A percentile compares a stretch with the other conserved stretches of the same genome.
These are phyloP conservation scores for Stomatorhinus walkeri DNA, from an alignment of 2,797 vertebrate species.

Conservation along the genomic window DNA sequence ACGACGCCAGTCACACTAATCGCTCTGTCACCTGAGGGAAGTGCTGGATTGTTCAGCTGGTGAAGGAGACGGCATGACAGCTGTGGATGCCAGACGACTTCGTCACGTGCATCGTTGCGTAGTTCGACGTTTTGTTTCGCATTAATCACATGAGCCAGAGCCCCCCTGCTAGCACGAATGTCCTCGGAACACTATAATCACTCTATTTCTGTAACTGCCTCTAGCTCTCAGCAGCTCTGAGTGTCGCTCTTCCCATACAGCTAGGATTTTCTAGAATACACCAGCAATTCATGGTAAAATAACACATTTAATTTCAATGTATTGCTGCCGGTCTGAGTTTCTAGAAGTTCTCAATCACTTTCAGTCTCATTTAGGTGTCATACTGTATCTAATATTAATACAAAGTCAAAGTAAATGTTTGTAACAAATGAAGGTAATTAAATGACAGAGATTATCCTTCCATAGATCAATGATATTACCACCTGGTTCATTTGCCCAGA, in stretches of 20 bases:
- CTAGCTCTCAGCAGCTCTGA: neutral
- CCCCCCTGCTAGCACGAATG: neutral
- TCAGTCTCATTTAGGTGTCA: neutral
- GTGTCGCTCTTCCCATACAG: neutral
- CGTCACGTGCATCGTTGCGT: neutral
- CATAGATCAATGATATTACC: neutral
- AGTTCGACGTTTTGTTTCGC: neutral
- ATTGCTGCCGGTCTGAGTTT: neutral
- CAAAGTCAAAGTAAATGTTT: neutral
- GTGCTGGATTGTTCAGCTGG: neutral
- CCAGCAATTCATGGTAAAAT: neutral
- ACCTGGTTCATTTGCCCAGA: neutral
- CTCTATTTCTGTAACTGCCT: neutral
- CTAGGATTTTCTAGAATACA: neutral
- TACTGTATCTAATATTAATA: neutral
- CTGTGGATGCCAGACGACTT: neutral
- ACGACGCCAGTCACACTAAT: neutral
- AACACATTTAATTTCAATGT: neutral
- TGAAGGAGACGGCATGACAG: neutral
- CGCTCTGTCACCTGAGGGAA: neutral
- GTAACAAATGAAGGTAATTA: neutral
- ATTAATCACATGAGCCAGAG: conserved; percentile 1
- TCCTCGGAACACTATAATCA: neutral
- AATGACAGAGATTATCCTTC: neutral
- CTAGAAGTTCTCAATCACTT: neutral